These are phyloP conservation scores for Proctacanthus coquilletti DNA, from an alignment of 1,140 invertebrate species.

Conservation along the genomic window DNA sequence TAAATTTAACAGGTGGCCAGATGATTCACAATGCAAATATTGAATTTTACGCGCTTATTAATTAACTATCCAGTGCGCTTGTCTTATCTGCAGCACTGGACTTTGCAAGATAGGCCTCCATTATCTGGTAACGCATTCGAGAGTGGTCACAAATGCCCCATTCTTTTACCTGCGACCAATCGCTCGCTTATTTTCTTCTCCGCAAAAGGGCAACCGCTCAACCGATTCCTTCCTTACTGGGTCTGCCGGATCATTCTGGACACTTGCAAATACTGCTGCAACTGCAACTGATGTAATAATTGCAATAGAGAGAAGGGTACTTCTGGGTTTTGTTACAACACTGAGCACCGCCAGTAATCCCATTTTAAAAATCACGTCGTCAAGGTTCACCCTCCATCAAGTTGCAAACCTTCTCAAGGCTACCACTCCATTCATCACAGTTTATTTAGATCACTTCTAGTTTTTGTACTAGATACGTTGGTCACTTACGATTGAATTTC, in stretches of 20 bases:
- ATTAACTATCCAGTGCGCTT: neutral
- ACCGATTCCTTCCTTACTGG: neutral
- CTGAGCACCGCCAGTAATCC: neutral
- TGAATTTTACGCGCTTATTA: neutral
- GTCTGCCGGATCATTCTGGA: constrained; percentile 3
- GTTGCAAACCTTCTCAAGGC: too few species aligned
- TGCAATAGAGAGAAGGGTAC: constrained; percentile 15
- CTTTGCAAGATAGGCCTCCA: too few species aligned
- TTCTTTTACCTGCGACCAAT: constrained; percentile 21
- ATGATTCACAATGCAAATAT: too few species aligned
- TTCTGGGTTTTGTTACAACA: neutral
- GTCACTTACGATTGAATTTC: too few species aligned
- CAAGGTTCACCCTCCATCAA: too few species aligned
- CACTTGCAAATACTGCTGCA: constrained; percentile 8
- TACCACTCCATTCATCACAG: too few species aligned
- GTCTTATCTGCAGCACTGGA: neutral
- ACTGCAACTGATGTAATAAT: constrained; percentile 20
- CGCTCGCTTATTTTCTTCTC: constrained; percentile 17
- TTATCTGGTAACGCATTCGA: too few species aligned
- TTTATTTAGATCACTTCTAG: too few species aligned
- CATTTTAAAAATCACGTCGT: too few species aligned
- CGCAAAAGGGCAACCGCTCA: constrained; percentile 15
- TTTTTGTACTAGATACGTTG: too few species aligned
- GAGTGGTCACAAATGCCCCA: neutral
- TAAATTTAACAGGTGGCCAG: too few species aligned